Conservation (phyloP, 2,888 invertebrate species). For the Clostera curtula region DNA sequence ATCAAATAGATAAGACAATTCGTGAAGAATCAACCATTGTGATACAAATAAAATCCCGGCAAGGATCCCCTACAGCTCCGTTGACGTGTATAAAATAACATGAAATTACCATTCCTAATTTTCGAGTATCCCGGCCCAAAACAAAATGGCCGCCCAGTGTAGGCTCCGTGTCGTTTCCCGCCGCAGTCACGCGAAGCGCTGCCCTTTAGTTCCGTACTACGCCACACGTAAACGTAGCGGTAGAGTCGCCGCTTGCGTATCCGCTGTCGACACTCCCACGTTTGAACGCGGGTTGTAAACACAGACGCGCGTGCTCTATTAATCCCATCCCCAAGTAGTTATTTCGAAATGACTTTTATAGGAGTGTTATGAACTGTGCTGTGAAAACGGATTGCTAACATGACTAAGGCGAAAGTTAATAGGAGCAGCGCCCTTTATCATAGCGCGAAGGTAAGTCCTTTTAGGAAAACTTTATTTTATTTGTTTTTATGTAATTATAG, state of each 20-base stretch:
- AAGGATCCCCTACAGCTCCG: no score
- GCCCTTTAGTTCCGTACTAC: conserved; percentile 50
- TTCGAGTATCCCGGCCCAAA: conserved; percentile 26
- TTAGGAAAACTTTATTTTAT: conserved; percentile 18
- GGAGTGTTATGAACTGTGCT: conserved; percentile 55
- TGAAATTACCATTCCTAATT: conserved; percentile 34
- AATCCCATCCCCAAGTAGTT: conserved; percentile 39
- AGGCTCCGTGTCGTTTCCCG: conserved; percentile 27
- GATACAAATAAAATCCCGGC: no score
- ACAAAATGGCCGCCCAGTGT: conserved; percentile 62
- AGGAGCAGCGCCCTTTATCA: conserved; percentile 80
- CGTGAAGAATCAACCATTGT: no score
- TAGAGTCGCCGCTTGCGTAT: conserved; percentile 39
- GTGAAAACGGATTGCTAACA: conserved; percentile 39
- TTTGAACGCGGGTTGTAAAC: conserved; percentile 63
- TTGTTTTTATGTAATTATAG: conserved; percentile 21
- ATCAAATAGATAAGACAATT: no score
- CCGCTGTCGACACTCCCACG: conserved; percentile 60
- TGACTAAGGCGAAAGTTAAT: conserved; percentile 76
- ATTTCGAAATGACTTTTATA: no score
- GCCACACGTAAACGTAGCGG: conserved; percentile 44
- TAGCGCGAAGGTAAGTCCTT: conserved; percentile 80
- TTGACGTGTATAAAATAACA: conserved; percentile 34
- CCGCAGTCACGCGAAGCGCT: conserved; percentile 45
- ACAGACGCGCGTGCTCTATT: conserved; percentile 46